These are phyloP conservation scores for Tanytarsus gracilentus DNA, from an alignment of 2,888 invertebrate species.

Conservation along the genomic window DNA sequence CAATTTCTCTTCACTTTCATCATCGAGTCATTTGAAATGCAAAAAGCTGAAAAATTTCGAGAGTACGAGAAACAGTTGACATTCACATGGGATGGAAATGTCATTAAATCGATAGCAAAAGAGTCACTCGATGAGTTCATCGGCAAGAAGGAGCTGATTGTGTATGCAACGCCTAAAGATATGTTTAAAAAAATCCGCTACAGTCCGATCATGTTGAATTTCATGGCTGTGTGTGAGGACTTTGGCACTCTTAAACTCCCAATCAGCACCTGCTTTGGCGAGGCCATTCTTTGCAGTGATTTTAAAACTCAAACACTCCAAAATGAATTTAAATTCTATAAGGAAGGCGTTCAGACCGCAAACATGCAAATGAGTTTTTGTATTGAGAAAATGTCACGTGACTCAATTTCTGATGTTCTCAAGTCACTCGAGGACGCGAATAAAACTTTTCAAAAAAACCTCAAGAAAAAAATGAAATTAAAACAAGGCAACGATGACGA, in stretches of 20 bases:
- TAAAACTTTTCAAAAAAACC: neutral
- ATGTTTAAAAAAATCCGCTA: neutral
- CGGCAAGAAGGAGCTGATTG: neutral
- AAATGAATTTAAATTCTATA: neutral
- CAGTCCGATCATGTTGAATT: neutral
- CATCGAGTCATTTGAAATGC: neutral
- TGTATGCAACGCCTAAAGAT: neutral
- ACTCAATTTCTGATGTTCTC: neutral
- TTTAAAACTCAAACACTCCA: neutral
- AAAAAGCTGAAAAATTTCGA: neutral
- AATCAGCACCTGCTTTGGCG: neutral
- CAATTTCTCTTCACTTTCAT: neutral
- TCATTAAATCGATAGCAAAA: neutral
- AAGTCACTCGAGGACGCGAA: neutral
- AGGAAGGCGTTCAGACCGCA: neutral
- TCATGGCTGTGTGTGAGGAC: neutral
- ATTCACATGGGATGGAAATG: slow-evolving; percentile 23
- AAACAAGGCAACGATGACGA: neutral
- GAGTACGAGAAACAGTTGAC: neutral
- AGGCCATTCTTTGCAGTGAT: neutral
- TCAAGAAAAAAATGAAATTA: neutral
- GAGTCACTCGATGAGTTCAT: neutral
- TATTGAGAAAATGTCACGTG: neutral
- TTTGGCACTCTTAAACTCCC: neutral
- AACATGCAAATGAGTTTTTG: neutral